These are phyloP conservation scores for Acromyrmex charruanus DNA, from an alignment of 1,140 invertebrate species.

Conservation along the genomic window DNA sequence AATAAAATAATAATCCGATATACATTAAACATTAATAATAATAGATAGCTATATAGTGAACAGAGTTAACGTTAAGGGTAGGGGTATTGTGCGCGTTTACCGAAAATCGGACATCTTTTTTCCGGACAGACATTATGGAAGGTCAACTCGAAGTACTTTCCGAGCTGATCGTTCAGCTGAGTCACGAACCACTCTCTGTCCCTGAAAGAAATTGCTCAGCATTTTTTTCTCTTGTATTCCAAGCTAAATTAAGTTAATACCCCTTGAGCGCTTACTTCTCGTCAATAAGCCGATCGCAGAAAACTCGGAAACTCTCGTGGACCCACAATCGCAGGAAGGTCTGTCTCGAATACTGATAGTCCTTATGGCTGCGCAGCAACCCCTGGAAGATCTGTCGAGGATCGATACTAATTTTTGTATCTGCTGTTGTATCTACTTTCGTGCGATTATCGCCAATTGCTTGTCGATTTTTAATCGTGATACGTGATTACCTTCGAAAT, in stretches of 20 bases:
- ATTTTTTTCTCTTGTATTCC: slow-evolving; percentile 19
- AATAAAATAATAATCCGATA: too few species aligned
- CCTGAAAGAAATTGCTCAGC: slow-evolving; percentile 81
- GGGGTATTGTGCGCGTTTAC: slow-evolving; percentile 83
- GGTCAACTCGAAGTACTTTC: slow-evolving; percentile 92
- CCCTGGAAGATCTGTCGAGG: slow-evolving; percentile 90
- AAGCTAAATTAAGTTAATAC: slow-evolving; percentile 54
- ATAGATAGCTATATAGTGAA: not conserved
- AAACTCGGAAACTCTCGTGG: slow-evolving; percentile 94
- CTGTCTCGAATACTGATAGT: slow-evolving; percentile 91
- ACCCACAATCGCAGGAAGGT: slow-evolving; percentile 93
- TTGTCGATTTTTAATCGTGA: not conserved
- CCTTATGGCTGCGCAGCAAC: slow-evolving; percentile 91
- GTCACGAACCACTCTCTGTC: slow-evolving; percentile 92
- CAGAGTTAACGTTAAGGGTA: not conserved
- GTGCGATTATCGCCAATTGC: not conserved
- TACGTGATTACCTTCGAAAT: slow-evolving; percentile 90
- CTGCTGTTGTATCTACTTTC: not conserved
- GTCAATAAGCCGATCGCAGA: slow-evolving; percentile 93
- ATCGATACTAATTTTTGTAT: slow-evolving; percentile 59
- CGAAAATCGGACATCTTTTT: slow-evolving; percentile 91
- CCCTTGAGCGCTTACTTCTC: slow-evolving; percentile 87
- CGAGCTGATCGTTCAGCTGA: slow-evolving; percentile 91
- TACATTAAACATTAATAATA: not conserved
- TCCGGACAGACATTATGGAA: slow-evolving; percentile 93